Evolutionary conservation across 2,113 vertebrate species (phyloP).

Genomic region (Tachuris rubrigastra): DNA sequence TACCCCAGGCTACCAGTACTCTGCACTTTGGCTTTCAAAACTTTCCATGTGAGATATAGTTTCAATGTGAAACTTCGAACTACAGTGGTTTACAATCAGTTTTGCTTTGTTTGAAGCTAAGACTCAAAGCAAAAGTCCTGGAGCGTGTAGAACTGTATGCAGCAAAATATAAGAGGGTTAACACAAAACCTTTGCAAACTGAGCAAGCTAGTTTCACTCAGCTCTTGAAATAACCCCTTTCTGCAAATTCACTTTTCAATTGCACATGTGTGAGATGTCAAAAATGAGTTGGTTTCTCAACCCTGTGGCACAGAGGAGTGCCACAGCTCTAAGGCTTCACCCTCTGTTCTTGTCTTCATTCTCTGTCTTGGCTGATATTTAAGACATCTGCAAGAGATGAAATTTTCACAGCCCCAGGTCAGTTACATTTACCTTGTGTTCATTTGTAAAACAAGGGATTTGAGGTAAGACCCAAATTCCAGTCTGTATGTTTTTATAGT

Average conservation of each 20-base stretch:
- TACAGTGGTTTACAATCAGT: neutral
- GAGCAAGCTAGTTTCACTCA: constrained; percentile 25
- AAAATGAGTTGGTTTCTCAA: constrained; percentile 24
- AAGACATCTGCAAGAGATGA: neutral
- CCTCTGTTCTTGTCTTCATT: neutral
- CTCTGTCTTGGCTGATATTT: neutral
- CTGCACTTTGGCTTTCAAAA: neutral
- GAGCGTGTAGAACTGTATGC: neutral
- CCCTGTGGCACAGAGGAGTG: neutral
- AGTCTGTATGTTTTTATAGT: neutral
- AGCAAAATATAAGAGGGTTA: constrained; percentile 25
- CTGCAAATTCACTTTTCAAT: constrained; percentile 30
- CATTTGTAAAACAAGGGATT: neutral
- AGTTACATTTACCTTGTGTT: neutral
- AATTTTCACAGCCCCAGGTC: neutral
- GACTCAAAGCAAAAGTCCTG: constrained; percentile 48
- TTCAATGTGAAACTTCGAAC: constrained; percentile 31
- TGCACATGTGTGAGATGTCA: neutral
- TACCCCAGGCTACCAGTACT: neutral
- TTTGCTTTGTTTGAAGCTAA: constrained; percentile 41
- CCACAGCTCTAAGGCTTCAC: neutral
- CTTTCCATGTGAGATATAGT: neutral
- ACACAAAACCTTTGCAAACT: neutral
- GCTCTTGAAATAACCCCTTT: neutral
- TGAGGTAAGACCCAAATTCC: neutral